phyloP scores from a whole-genome alignment of 2,797 vertebrate genomes.

The Melanotaenia parkinsoni region DNA sequence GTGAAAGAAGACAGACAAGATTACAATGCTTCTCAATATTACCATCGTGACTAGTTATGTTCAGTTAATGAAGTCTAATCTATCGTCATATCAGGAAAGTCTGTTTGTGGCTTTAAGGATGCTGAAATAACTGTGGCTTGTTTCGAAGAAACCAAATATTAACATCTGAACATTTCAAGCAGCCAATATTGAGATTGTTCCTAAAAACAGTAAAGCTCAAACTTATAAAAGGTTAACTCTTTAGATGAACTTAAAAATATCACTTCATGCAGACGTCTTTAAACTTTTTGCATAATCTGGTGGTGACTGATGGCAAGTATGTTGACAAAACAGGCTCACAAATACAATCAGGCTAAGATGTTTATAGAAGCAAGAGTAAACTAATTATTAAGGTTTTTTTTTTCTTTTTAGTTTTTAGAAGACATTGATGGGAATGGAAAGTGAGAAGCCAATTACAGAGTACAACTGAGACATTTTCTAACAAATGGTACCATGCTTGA shows the following conservation, averaged over 20 bases:
- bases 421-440: constrained; percentile 23
- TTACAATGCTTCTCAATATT: constrained; percentile 52
- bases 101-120: constrained; percentile 27
- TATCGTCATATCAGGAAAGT: constrained; percentile 10
- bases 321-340: constrained; percentile 55
- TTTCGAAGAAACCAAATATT: constrained; percentile 25
- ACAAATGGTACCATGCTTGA: constrained; percentile 15
- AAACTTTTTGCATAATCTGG: constrained; percentile 44
- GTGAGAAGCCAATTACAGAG: constrained; percentile 51
- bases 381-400: constrained; percentile 8
- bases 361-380: constrained; percentile 17
- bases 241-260: constrained; percentile 54
- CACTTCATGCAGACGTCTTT: constrained; percentile 64
- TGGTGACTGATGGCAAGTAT: constrained; percentile 22
- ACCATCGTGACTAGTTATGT: constrained; percentile 17
- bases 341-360: constrained; percentile 46
- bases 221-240: constrained; percentile 43
- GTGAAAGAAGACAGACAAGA: constrained; percentile 45
- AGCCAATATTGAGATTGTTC: constrained; percentile 51
- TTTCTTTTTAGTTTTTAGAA: background rate
- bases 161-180: constrained; percentile 20
- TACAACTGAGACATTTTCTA: constrained; percentile 6
- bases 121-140: constrained; percentile 30
- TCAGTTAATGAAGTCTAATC: constrained; percentile 27
- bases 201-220: constrained; percentile 37